Evolutionary conservation across 2,113 vertebrate species (phyloP).

Genomic region (Rutilus rutilus): DNA sequence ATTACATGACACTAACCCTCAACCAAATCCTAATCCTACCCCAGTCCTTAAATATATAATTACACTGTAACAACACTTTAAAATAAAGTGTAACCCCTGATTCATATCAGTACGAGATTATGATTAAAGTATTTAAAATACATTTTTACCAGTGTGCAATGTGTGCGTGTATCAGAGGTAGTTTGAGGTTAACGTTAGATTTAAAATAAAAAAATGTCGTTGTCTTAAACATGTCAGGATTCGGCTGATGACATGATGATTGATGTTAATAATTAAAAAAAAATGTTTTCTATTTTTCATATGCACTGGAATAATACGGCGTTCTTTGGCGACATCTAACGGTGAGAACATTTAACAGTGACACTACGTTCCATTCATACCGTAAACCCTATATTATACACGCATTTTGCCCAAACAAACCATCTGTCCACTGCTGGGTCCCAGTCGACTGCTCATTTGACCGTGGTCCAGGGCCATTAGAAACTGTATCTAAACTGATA

Average conservation of each 20-base stretch:
- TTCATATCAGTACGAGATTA: background rate
- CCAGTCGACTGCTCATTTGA: conserved; percentile 22
- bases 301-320: background rate
- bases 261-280: background rate
- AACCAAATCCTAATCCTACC: too few species aligned
- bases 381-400: conserved; percentile 37
- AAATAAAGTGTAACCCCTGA: background rate
- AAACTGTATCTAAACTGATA: background rate
- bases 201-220: background rate
- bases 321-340: conserved; percentile 29
- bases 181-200: background rate
- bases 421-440: conserved; percentile 6
- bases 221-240: background rate
- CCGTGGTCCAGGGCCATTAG: background rate
- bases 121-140: background rate
- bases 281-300: background rate
- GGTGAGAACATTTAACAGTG: background rate
- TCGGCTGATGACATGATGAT: background rate
- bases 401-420: background rate
- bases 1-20: too few species aligned
- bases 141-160: background rate
- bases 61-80: too few species aligned
- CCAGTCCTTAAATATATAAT: too few species aligned
- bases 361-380: background rate
- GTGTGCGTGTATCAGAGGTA: background rate